A percentile compares a stretch with the other conserved stretches of the same genome.
phyloP scores from a whole-genome alignment of 2,797 vertebrate genomes.

The Cygnus olor region DNA sequence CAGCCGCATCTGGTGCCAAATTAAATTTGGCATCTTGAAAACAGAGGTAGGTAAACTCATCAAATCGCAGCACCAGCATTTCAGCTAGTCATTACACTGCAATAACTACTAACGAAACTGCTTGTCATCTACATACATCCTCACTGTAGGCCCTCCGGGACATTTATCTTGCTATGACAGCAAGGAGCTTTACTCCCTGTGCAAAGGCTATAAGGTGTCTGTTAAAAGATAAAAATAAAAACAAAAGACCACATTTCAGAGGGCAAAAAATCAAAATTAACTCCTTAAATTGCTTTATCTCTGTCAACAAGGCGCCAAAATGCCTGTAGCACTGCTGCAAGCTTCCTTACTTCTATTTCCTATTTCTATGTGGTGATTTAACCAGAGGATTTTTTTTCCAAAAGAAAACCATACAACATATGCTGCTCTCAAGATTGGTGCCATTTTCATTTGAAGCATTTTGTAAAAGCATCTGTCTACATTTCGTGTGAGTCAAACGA shows the following conservation, averaged over 20 bases:
- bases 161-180: not conserved
- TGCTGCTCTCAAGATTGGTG: not conserved
- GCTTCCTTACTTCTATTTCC: not conserved
- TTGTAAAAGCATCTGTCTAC: not conserved
- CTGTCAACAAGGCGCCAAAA: not conserved
- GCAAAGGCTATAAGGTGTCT: not conserved
- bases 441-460: not conserved
- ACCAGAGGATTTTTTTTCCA: not conserved
- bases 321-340: not conserved
- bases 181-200: not conserved
- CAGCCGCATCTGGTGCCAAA: fast-evolving
- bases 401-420: not conserved
- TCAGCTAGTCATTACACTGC: not conserved
- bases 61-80: fast-evolving
- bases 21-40: fast-evolving
- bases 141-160: not conserved
- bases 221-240: not conserved
- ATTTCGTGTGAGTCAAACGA: not conserved
- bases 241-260: not conserved
- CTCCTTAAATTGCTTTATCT: not conserved
- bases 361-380: not conserved
- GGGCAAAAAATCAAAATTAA: not conserved
- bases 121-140: not conserved
- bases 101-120: not conserved
- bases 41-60: not conserved